These are phyloP conservation scores for Rhinolophus ferrumequinum DNA, from an alignment of 2,113 vertebrate genomes.

Conservation along the genomic window DNA sequence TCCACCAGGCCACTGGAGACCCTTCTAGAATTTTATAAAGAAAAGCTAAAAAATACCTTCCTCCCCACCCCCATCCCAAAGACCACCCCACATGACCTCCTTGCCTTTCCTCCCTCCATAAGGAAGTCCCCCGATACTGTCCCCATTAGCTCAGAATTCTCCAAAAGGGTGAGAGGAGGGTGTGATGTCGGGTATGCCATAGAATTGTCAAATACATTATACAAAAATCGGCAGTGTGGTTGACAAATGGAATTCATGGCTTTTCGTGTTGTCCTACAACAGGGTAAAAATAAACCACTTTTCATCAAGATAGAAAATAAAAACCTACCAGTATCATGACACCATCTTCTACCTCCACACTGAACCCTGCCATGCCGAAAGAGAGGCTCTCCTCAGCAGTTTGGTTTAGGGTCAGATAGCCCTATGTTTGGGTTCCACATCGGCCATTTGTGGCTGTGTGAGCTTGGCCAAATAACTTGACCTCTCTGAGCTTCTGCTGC, in stretches of 20 bases:
- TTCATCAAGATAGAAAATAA: neutral
- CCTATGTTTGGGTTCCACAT: neutral
- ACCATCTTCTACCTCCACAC: accelerated
- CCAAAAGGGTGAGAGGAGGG: neutral
- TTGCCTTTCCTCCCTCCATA: neutral
- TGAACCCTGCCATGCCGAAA: neutral
- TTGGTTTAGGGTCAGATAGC: neutral
- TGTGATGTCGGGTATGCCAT: neutral
- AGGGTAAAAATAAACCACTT: neutral
- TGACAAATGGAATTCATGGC: neutral
- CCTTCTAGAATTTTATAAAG: constrained; percentile 12
- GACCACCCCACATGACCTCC: neutral
- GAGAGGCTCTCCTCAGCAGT: neutral
- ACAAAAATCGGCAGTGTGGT: neutral
- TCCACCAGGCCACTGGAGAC: neutral
- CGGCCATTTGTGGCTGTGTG: neutral
- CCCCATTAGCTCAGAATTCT: neutral
- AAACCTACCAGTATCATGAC: neutral
- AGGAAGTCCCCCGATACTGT: accelerated
- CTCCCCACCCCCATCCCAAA: too few species aligned
- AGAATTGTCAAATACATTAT: neutral
- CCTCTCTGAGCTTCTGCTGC: neutral
- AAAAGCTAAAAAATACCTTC: neutral
- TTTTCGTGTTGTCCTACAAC: neutral
- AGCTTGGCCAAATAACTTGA: neutral